Evolutionary conservation across 2,888 invertebrate species (phyloP).

Genomic region (Dascillus cervinus): DNA sequence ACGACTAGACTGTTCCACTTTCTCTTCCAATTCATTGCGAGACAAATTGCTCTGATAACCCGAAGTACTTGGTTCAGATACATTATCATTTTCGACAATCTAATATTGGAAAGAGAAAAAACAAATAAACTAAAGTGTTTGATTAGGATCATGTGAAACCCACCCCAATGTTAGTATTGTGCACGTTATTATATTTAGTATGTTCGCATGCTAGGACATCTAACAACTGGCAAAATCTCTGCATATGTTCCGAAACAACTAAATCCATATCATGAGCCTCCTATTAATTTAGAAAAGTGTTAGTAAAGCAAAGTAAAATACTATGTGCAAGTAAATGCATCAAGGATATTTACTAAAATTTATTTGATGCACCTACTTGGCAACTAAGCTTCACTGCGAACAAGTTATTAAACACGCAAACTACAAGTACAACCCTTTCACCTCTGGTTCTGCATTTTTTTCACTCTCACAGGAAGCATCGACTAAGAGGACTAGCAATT

Average conservation of each 20-base stretch:
- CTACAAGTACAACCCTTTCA: too few species aligned
- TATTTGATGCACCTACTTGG: too few species aligned
- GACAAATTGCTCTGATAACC: slow-evolving; percentile 14
- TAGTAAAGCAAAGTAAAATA: too few species aligned
- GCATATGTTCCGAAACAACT: slow-evolving; percentile 33
- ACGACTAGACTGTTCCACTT: slow-evolving; percentile 28
- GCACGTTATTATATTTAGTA: slow-evolving; percentile 22
- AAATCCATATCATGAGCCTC: slow-evolving; percentile 14
- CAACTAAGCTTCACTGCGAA: too few species aligned
- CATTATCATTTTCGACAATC: slow-evolving; percentile 25
- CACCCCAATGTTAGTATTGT: slow-evolving; percentile 27
- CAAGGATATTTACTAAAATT: too few species aligned
- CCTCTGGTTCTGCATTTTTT: too few species aligned
- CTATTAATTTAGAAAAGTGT: too few species aligned
- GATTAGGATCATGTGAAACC: slow-evolving; percentile 12
- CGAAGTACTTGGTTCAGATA: slow-evolving; percentile 21
- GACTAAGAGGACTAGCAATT: slow-evolving; percentile 52
- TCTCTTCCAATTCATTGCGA: slow-evolving; percentile 29
- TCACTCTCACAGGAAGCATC: slow-evolving; percentile 20
- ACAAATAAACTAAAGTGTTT: background rate
- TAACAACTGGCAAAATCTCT: slow-evolving; percentile 27
- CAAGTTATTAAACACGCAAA: too few species aligned
- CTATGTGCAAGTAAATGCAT: too few species aligned
- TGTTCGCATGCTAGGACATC: slow-evolving; percentile 28
- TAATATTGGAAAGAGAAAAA: too few species aligned